Base-by-base conservation (phyloP, 2,888 invertebrate genomes). In the Sicus ferrugineus region DNA sequence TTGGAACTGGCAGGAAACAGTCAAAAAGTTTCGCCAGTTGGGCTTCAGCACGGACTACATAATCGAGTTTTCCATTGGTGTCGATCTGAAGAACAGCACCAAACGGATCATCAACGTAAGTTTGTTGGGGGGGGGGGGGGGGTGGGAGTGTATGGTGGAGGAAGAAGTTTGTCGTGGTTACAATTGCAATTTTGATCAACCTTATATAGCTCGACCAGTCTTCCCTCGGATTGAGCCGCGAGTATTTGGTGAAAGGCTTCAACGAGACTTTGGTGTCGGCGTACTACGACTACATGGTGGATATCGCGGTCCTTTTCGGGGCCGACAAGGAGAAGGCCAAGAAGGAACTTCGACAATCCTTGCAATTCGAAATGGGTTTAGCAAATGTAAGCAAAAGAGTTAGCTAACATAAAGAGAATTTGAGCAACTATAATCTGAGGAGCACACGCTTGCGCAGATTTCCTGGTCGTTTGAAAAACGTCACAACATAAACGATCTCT, bases 21-120 rank as follows among this genome's bases (percentile, higher is more conserved):
- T 95, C 7, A 94, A 93, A 86, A 91, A 90, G 72, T 95, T 95
- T 87, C 89, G 95, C 52, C 85, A 87, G 66, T 86, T 89, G 64
- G 96, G 96, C 2, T 95, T 94, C 86, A 94, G 94, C 73, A 93
- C 94, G 71, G 95, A 96, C 85, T 95, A 95, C 82, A 92, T 96
- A 83, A 88, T 96, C 48, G 96, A 96, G 83, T 94, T 96, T 83
- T 95, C 95, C 50, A 92, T 96, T 79, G 92, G 93, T 42, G 92
- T 94, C 7, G 96, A 96, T 84, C 89, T 95, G 71, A 95, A 95
- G 85, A 96, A 96, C 84, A 95, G 95, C 50, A 92, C 93, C 0
- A 90, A 89, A 78, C 89, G 95, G 72, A 89, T 93, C 64, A 93
- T 96, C 79, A 95, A 95, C 87, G 95, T 95, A 88, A 89, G 63